Evolutionary conservation across 2,113 vertebrate genomes (phyloP).

Genomic region (Mixornis gularis): DNA sequence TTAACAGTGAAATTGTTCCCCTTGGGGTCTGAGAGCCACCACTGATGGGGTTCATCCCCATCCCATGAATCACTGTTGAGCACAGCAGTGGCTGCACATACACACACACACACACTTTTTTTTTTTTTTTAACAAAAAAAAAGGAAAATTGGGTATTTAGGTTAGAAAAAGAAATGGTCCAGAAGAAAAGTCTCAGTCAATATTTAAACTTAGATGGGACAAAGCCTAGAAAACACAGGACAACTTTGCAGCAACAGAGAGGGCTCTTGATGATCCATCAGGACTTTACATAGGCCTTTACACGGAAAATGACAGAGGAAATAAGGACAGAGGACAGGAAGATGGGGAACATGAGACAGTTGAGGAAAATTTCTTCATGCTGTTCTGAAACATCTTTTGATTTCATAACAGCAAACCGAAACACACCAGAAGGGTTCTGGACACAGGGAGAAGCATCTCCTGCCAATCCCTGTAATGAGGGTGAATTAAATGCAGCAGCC

Average conservation of each 20-base stretch:
- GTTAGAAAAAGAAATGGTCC: neutral
- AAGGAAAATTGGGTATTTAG: neutral
- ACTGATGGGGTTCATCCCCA: neutral
- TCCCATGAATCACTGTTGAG: neutral
- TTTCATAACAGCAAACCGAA: neutral
- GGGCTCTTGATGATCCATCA: neutral
- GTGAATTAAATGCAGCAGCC: neutral
- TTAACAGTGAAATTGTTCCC: neutral
- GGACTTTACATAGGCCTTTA: neutral
- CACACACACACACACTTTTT: fast-evolving
- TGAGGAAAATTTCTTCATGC: neutral
- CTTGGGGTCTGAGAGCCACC: neutral
- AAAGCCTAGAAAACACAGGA: neutral
- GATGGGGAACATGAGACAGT: neutral
- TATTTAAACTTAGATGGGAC: neutral
- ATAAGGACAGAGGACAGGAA: neutral
- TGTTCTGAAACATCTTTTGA: neutral
- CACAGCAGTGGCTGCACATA: neutral
- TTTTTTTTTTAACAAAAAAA: neutral
- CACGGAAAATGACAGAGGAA: neutral
- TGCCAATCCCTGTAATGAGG: neutral
- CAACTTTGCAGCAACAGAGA: neutral
- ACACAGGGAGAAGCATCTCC: neutral
- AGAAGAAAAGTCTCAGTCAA: neutral
- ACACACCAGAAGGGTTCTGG: neutral